Base-by-base conservation (phyloP, 1,140 invertebrate species). In the Fragariocoptes setiger region DNA sequence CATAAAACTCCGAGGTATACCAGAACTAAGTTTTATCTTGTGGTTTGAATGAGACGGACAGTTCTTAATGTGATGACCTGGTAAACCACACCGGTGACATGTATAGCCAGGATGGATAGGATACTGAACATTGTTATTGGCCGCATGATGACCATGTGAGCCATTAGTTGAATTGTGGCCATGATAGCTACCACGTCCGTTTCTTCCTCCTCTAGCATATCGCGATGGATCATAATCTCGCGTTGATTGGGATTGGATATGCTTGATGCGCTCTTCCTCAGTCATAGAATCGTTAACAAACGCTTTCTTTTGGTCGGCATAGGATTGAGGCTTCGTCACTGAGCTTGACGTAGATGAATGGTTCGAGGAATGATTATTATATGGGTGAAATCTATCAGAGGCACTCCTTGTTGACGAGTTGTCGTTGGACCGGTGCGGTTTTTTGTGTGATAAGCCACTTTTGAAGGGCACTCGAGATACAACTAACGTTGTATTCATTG, bases 1-100 rank as follows among this genome's bases (percentile, higher is more conserved):
- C 69, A 94, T 80, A 62, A 94, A 88, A 63, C 83, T 86, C 44
- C 75, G 65, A 16, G 88, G 88, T 53, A 97, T 95, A n/a, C 88
- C 88, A 43, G 88, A 92, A 52, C 75, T 85, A 52, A 85, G 72
- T 52, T 79, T 79, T 31, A 82, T 71, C 54, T 85, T 76, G 14
- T 43, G 44, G 49, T 48, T 4, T 14, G 15, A 15, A 45, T 14
- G 43, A 14, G 15, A 38, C 40, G 51, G 63, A 51, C 67, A 70
- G 21, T 67, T 60, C 45, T 61, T 61, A 2, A 60, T 61, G 45
- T 65, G 59, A 50, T 70, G 68, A 21, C 67, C 67, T 44, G 66
- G 66, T 49, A 62, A 63, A 37, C 62, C 60, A 52, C 68, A 70
- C 16, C 58, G 50, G 19, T 60, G 55, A 51, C 68, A 70, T 37